Percentiles rank a stretch among this genome's conserved stretches.
Evolutionary conservation across 2,113 vertebrate genomes (phyloP).

Genomic region (Formicarius rufipectus): DNA sequence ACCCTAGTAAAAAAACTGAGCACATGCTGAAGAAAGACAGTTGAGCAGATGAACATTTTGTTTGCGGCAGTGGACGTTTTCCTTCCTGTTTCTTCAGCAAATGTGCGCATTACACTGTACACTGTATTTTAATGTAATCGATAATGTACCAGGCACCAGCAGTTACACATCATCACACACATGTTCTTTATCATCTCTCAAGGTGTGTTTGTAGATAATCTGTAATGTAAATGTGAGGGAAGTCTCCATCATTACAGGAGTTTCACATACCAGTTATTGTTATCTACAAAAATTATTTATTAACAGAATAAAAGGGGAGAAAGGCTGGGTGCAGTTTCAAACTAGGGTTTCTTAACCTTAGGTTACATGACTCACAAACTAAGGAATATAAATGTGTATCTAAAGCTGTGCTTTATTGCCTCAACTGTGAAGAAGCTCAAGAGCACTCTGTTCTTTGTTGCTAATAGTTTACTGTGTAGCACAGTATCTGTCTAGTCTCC

Average conservation of each 20-base stretch:
- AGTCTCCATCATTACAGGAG: neutral
- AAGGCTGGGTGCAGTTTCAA: neutral
- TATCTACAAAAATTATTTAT: conserved; percentile 48
- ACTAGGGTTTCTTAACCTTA: neutral
- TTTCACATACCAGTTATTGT: neutral
- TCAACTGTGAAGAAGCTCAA: neutral
- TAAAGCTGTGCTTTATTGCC: neutral
- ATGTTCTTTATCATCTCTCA: neutral
- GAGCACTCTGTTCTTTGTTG: neutral
- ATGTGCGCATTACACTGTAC: neutral
- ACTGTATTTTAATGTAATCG: neutral
- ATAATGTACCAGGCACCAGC: neutral
- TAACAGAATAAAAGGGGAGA: conserved; percentile 29
- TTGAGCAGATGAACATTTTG: neutral
- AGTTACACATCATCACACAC: neutral
- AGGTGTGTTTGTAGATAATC: conserved; percentile 21
- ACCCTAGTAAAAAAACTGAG: neutral
- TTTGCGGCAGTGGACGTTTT: neutral
- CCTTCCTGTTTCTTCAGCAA: neutral
- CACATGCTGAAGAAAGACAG: neutral
- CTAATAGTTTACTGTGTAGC: neutral
- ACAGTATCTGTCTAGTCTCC: neutral
- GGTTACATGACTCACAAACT: neutral
- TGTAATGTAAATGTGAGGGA: neutral
- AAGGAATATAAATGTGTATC: neutral